Base-by-base conservation (phyloP, 1,140 invertebrate genomes). In the Drosophila jambulina region DNA sequence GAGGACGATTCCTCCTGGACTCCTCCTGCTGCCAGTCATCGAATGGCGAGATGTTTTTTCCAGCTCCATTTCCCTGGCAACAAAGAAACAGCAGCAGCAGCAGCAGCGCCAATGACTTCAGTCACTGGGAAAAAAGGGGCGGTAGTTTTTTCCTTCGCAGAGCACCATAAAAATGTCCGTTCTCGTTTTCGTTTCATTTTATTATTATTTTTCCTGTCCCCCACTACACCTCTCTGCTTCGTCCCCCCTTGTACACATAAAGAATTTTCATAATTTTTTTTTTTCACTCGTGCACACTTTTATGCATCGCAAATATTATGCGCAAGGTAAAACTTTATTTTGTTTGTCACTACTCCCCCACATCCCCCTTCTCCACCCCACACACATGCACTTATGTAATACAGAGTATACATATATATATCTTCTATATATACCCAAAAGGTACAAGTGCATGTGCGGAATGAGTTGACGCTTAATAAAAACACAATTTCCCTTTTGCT, bases 141-240 rank as follows among this genome's bases (percentile, higher is more conserved):
- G 72, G 40, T 56, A 56, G 74, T 75, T 75, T 75, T 69, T 53
- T 29, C 27, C 32, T 54, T 75, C 36, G 6, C 19, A 62, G 53
- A 57, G 53, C 49, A 51, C 49, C 68, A 79, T 80, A 75, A 80
- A 72, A 80, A 80, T 80, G 59, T 80, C 80, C 56, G 48, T 80
- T 54, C 78, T 75, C 71, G 72, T 80, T 80, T 80, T 63, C 77
- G 54, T 81, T 76, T 59, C 77, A 60, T 81, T 76, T 81, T 81
- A 81, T 81, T 81, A 76, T 72, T 76, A 62, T 80, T 54, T 23
- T 36, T 4, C 12, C 23, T 29, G 23, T 17, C 27, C 2, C 23
- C 23, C 25, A 34, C 32, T 34, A 5, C 12, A 12, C 19, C 32
- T 7, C 6, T 3, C 25, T 29, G 10, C 12, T 8, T 21, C 40